A percentile compares a stretch with the other conserved stretches of the same genome.
These are phyloP conservation scores for Ceratoteleas bidentatus DNA, from an alignment of 1,140 invertebrate species.

Conservation along the genomic window DNA sequence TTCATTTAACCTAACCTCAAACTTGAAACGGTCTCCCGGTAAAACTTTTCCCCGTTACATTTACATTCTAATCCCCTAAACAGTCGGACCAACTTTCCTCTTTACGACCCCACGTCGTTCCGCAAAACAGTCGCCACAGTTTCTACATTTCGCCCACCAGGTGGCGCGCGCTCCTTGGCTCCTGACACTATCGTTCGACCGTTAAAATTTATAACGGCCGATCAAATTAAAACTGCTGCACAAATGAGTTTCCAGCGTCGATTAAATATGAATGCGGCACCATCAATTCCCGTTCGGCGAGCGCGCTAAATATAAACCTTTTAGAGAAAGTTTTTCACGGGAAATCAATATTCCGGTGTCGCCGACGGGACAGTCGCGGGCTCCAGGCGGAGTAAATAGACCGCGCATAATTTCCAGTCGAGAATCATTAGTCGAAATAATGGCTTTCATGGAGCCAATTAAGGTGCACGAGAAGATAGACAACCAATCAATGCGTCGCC, in stretches of 20 bases:
- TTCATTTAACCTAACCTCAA: no score
- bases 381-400: constrained; percentile 28
- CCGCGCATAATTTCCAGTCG: constrained; percentile 21
- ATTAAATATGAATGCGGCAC: constrained; percentile 9
- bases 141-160: no score
- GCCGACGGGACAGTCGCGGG: constrained; percentile 20
- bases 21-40: no score
- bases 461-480: background rate
- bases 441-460: background rate
- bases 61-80: no score
- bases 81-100: no score
- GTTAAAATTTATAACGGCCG: background rate
- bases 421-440: constrained; percentile 5
- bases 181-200: background rate
- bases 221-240: background rate
- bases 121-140: background rate
- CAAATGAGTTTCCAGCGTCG: background rate
- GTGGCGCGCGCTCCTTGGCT: background rate
- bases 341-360: constrained; percentile 33
- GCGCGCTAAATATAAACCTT: constrained; percentile 37
- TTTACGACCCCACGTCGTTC: no score
- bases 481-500: background rate
- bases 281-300: constrained; percentile 8
- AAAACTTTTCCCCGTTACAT: no score
- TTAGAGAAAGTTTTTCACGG: constrained; percentile 34